Base-by-base conservation (phyloP, 2,113 vertebrate species). In the Pluvianellus socialis region DNA sequence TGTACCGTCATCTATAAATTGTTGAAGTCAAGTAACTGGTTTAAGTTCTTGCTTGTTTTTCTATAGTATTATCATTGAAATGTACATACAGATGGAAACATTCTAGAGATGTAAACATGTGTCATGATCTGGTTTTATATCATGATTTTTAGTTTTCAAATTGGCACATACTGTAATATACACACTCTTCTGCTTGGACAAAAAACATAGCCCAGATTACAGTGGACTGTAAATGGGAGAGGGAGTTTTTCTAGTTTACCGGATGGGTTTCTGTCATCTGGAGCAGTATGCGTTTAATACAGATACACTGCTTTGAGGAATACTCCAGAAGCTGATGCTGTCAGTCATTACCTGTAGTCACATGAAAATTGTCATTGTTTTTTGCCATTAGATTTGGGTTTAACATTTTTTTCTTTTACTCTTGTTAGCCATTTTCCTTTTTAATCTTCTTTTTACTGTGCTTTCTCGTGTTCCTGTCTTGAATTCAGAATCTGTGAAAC, bases 11-110 rank as follows among this genome's bases (percentile, higher is more conserved):
- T n/a, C 16, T 38, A 20, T 35, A 81, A 27, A 20, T 27, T 18
- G 5, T 70, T 92, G 13, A 79, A 79, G 63, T 55, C 1, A 62
- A 66, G 1, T 30, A 40, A 12, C 16, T 49, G 14, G 5, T 92
- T 79, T 40, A 49, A 50, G 10, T 72, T 67, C n/a, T 50, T 83
- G 5, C 9, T 19, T 65, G 11, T 32, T 88, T 72, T 79, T 59
- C 14, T 35, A 6, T 13, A 49, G 2, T 3, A 2, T 2, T 47
- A 15, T 26, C 28, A 18, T 55, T 0, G 4, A 85, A 81, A 50
- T 26, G 22, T 42, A 49, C 7, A 17, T 20, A 44, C 8, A 49
- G 11, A 58, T 6, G 7, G 61, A 66, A 80, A 56, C 7, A 38
- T 66, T 80, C 21, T 53, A 61, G 21, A 80, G 7, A 62, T 26